Evolutionary conservation across 2,888 invertebrate species (phyloP).

Genomic region (Laothoe populi): DNA sequence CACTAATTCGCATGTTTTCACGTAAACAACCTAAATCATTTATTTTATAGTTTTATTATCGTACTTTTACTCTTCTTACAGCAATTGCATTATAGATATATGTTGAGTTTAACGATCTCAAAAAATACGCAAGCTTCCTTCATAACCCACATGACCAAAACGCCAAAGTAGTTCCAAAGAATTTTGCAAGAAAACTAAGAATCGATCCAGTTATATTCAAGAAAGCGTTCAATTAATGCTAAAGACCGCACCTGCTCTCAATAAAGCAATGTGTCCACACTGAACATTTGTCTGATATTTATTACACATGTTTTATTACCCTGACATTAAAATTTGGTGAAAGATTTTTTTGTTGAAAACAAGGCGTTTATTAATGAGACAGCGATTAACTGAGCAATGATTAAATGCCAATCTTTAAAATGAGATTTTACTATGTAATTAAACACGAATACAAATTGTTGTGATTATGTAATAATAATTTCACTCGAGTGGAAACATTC

Average conservation of each 20-base stretch:
- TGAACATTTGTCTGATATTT: constrained; percentile 26
- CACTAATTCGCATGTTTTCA: too few species aligned
- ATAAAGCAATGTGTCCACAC: too few species aligned
- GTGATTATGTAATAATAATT: too few species aligned
- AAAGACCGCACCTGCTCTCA: background rate
- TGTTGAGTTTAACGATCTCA: too few species aligned
- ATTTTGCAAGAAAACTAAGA: constrained; percentile 11
- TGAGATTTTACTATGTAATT: constrained; percentile 25
- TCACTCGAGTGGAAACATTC: too few species aligned
- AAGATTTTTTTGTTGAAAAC: constrained; percentile 35
- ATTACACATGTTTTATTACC: constrained; percentile 31
- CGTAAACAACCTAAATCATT: too few species aligned
- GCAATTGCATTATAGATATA: too few species aligned
- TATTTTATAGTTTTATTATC: too few species aligned
- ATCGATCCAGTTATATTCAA: constrained; percentile 19
- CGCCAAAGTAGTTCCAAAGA: constrained; percentile 1
- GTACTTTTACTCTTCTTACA: too few species aligned
- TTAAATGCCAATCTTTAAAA: constrained; percentile 42
- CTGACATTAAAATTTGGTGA: constrained; percentile 45
- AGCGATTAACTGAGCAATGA: constrained; percentile 31
- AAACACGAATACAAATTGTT: background rate
- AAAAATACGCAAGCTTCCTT: background rate
- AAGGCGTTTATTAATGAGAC: constrained; percentile 24
- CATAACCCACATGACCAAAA: constrained; percentile 14
- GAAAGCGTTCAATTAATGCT: constrained; percentile 14